Conservation (phyloP, 2,113 vertebrate species). For the Scortum barcoo region DNA sequence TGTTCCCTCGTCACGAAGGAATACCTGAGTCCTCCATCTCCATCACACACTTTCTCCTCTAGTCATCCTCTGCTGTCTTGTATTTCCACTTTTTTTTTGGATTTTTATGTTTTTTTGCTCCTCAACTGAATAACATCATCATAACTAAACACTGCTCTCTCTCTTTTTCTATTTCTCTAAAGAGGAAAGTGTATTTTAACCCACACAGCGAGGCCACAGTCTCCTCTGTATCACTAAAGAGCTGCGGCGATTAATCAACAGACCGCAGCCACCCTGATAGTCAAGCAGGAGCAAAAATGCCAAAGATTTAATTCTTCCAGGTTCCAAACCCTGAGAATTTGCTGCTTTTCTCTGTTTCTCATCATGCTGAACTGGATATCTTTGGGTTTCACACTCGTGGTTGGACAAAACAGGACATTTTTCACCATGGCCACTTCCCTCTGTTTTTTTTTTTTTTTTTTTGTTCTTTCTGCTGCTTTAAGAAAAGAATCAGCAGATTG, state of each 20-base stretch:
- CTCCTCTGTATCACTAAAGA: neutral
- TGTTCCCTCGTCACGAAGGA: constrained; percentile 36
- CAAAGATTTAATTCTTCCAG: neutral
- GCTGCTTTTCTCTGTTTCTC: neutral
- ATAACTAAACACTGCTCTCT: neutral
- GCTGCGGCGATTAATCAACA: neutral
- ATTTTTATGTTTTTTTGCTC: neutral
- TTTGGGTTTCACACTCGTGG: neutral
- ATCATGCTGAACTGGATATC: neutral
- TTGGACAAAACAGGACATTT: neutral
- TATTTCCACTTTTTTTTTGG: neutral
- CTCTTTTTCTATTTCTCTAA: neutral
- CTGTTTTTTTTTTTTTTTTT: no score
- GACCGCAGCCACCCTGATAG: neutral
- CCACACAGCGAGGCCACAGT: neutral
- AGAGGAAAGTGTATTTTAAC: neutral
- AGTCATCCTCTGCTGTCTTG: neutral
- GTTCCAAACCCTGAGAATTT: neutral
- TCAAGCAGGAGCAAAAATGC: neutral
- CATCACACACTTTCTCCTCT: neutral
- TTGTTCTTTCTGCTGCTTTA: neutral
- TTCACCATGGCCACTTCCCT: neutral
- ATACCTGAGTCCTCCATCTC: constrained; percentile 30
- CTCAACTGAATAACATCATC: neutral
- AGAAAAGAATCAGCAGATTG: neutral